phyloP scores from a whole-genome alignment of 2,888 invertebrate species.

The Trisateles emortualis region DNA sequence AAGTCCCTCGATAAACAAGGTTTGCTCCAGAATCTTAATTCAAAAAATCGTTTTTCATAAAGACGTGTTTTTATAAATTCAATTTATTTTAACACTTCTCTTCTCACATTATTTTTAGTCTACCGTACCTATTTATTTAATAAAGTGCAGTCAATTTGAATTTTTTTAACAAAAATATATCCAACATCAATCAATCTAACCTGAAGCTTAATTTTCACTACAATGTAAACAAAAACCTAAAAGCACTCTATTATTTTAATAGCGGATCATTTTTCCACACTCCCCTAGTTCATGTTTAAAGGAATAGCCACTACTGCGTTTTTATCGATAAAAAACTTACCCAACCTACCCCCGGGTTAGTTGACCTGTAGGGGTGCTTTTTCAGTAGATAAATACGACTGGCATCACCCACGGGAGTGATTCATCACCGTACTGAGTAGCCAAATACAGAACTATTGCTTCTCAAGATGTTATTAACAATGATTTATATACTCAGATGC shows the following conservation, averaged over 20 bases:
- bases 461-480: slow-evolving; percentile 33
- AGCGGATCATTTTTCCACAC: slow-evolving; percentile 44
- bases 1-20: no score
- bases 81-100: no score
- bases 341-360: slow-evolving; percentile 36
- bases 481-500: slow-evolving; percentile 44
- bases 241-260: slow-evolving; percentile 49
- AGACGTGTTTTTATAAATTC: no score
- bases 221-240: slow-evolving; percentile 42
- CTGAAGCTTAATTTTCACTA: slow-evolving; percentile 17
- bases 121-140: not conserved
- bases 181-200: not conserved
- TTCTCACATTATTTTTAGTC: no score
- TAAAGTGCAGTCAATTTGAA: not conserved
- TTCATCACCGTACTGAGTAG: slow-evolving; percentile 59
- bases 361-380: slow-evolving; percentile 45
- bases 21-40: no score
- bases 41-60: no score
- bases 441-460: slow-evolving; percentile 31
- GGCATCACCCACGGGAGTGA: slow-evolving; percentile 43
- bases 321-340: slow-evolving; percentile 46
- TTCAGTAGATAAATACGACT: slow-evolving; percentile 42
- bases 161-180: not conserved
- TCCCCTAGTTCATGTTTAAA: slow-evolving; percentile 50
- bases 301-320: slow-evolving; percentile 41